These are phyloP conservation scores for Andrena praecox DNA, from an alignment of 2,888 invertebrate genomes.

Conservation along the genomic window DNA sequence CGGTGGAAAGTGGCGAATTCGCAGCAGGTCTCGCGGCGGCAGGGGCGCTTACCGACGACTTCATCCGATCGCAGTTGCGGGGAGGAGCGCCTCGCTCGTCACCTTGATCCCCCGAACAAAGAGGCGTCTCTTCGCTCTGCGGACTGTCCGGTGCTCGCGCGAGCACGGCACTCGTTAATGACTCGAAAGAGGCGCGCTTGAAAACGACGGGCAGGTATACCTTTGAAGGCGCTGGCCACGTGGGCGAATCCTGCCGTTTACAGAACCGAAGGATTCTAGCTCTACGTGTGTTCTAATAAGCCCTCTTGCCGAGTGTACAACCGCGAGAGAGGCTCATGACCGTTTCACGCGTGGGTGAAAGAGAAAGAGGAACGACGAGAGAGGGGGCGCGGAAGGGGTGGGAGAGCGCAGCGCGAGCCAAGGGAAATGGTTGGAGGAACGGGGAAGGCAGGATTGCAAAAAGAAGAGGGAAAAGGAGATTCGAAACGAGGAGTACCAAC, in stretches of 20 bases:
- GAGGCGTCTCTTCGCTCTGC: slow-evolving; percentile 38
- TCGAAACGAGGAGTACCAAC: slow-evolving; percentile 58
- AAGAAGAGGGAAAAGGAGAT: slow-evolving; percentile 17
- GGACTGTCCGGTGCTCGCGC: slow-evolving; percentile 16
- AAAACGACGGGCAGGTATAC: slow-evolving; percentile 66
- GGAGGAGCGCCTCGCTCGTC: slow-evolving; percentile 46
- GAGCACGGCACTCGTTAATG: slow-evolving; percentile 70
- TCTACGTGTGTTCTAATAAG: slow-evolving; percentile 72
- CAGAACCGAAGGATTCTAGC: slow-evolving; percentile 63
- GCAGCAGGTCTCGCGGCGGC: slow-evolving; percentile 14
- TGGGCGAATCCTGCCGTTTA: slow-evolving; percentile 75
- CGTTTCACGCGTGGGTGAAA: slow-evolving; percentile 68
- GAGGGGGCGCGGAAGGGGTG: background rate
- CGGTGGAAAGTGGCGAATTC: slow-evolving; percentile 21
- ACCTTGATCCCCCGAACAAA: slow-evolving; percentile 58
- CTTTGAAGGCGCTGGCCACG: slow-evolving; percentile 66
- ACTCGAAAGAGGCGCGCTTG: slow-evolving; percentile 68
- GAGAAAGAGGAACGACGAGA: slow-evolving; percentile 18
- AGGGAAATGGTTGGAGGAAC: background rate
- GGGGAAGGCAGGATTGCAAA: slow-evolving; percentile 11
- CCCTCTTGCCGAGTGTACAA: slow-evolving; percentile 48
- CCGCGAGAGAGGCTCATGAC: slow-evolving; percentile 56
- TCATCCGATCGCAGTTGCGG: slow-evolving; percentile 35
- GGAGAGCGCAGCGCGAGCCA: background rate
- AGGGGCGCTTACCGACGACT: slow-evolving; percentile 33